phyloP scores from a whole-genome alignment of 1,140 invertebrate species.

The Sipha flava region DNA sequence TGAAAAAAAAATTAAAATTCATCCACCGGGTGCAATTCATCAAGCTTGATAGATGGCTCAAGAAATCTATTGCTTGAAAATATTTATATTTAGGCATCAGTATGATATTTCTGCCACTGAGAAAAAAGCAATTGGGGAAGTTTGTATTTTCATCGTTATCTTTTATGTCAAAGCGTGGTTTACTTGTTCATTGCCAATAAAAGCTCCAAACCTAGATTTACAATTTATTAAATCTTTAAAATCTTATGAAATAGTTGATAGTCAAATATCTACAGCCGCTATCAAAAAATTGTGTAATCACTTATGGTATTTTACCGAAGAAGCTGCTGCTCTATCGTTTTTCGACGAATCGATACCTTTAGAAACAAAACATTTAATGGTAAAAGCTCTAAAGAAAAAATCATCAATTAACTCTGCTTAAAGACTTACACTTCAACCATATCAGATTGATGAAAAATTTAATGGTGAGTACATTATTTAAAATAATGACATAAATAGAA shows the following conservation, averaged over 20 bases:
- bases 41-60: constrained; percentile 40
- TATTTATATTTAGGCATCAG: constrained; percentile 30
- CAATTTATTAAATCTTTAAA: constrained; percentile 20
- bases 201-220: constrained; percentile 31
- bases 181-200: background rate
- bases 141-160: constrained; percentile 34
- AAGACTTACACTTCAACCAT: background rate
- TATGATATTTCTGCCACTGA: background rate
- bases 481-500: background rate
- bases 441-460: background rate
- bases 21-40: constrained; percentile 42
- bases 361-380: background rate
- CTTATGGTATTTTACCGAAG: background rate
- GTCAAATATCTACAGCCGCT: background rate
- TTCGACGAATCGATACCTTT: background rate
- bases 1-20: constrained; percentile 34
- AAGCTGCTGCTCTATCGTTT: background rate
- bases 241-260: constrained; percentile 29
- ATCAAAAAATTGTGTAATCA: background rate
- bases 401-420: background rate
- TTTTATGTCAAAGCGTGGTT: no score
- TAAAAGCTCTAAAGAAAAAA: background rate
- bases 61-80: constrained; percentile 34
- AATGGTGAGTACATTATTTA: background rate
- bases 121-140: background rate